A percentile compares a stretch with the other conserved stretches of the same genome.
Conservation (phyloP, 2,113 vertebrate species). For the Tylochromis polylepis region DNA sequence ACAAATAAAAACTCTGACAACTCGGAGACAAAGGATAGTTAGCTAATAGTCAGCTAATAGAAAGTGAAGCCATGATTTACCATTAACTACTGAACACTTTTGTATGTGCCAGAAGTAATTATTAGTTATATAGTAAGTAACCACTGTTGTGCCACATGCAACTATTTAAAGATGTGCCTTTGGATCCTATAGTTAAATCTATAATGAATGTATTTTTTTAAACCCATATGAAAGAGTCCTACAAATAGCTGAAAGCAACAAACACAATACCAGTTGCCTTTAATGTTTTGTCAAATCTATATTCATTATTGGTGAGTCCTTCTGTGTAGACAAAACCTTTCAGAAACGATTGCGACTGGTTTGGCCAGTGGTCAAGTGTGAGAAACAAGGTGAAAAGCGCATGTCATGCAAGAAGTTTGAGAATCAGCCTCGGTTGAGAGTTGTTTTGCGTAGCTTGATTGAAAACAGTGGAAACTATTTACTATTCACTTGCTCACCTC, state of each 20-base stretch:
- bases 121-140: neutral
- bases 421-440: neutral
- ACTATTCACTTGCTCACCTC: neutral
- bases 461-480: neutral
- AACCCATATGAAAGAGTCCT: neutral
- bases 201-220: neutral
- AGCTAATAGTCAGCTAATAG: too few species aligned
- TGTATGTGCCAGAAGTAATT: neutral
- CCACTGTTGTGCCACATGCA: neutral
- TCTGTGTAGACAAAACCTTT: neutral
- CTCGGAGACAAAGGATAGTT: neutral
- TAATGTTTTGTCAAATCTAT: neutral
- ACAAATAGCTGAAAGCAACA: neutral
- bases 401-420: neutral
- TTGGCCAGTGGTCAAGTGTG: neutral
- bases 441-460: neutral
- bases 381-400: neutral
- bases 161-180: neutral
- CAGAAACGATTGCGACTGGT: neutral
- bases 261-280: neutral
- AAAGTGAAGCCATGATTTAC: too few species aligned
- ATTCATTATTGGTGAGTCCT: neutral
- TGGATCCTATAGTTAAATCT: neutral
- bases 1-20: neutral
- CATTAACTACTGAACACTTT: neutral